Percentiles rank a stretch among this genome's conserved stretches.
phyloP scores from a whole-genome alignment of 2,113 vertebrate genomes.

The Rhizomys pruinosus region DNA sequence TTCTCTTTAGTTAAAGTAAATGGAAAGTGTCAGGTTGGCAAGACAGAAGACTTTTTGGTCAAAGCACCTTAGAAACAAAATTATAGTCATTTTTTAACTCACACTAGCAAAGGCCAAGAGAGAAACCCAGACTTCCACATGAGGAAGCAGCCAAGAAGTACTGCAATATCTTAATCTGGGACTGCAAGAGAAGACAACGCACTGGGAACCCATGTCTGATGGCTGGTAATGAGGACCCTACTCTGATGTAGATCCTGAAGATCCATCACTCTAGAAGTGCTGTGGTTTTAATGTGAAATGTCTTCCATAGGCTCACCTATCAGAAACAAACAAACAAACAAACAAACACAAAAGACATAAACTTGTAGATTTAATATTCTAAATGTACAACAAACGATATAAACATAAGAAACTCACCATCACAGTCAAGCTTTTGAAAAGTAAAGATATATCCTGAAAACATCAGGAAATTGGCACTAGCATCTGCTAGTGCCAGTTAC shows the following conservation, averaged over 20 bases:
- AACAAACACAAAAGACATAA: not conserved
- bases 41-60: not conserved
- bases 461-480: not conserved
- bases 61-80: not conserved
- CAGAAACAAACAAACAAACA: too few relatives aligned
- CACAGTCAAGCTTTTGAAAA: not conserved
- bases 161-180: too few relatives aligned
- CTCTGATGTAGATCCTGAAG: not conserved
- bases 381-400: not conserved
- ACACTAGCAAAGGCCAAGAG: not conserved
- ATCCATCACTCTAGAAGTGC: not conserved
- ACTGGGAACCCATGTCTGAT: not conserved
- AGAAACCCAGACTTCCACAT: not conserved
- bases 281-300: not conserved
- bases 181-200: not conserved
- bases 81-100: not conserved
- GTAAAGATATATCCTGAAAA: not conserved
- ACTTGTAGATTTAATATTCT: not conserved
- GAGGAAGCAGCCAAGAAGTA: not conserved
- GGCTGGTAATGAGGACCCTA: not conserved
- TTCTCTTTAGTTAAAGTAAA: not conserved
- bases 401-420: not conserved
- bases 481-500: too few relatives aligned
- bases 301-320: not conserved
- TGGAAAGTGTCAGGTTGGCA: not conserved